Evolutionary conservation across 2,888 invertebrate species (phyloP).

Genomic region (Petrolisthes cinctipes): DNA sequence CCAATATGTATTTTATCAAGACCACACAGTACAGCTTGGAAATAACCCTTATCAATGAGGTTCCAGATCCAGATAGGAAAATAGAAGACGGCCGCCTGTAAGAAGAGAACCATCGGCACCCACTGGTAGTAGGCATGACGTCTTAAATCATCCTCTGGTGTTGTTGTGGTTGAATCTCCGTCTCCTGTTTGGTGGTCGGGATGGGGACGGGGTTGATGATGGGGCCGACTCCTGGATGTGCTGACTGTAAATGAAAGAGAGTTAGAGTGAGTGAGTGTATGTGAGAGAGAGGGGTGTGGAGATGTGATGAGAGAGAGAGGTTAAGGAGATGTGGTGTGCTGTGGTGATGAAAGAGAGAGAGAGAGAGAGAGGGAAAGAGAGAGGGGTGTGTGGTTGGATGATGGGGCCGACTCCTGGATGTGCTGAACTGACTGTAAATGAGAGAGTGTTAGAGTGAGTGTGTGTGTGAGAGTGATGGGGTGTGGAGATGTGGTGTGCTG

Average conservation of each 20-base stretch:
- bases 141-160: slow-evolving; percentile 67
- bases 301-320: not conserved
- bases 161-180: not conserved
- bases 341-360: not conserved
- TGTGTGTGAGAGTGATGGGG: not conserved
- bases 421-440: too few species aligned
- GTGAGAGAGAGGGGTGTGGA: not conserved
- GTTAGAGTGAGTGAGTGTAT: not conserved
- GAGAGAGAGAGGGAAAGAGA: not conserved
- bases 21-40: slow-evolving; percentile 39
- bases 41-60: slow-evolving; percentile 70
- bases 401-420: too few species aligned
- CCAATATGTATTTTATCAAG: slow-evolving; percentile 53
- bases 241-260: slow-evolving; percentile 6
- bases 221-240: slow-evolving; percentile 63
- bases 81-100: slow-evolving; percentile 88
- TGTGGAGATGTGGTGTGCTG: slow-evolving; percentile 48
- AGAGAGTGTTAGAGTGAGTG: not conserved
- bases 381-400: too few species aligned
- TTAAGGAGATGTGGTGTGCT: not conserved
- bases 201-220: not conserved
- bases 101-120: slow-evolving; percentile 92
- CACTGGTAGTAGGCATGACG: slow-evolving; percentile 93
- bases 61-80: slow-evolving; percentile 93
- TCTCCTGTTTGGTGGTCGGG: not conserved